A percentile compares a stretch with the other conserved stretches of the same genome.
phyloP scores from a whole-genome alignment of 1,140 invertebrate species.

The Drosophila kepulauana region DNA sequence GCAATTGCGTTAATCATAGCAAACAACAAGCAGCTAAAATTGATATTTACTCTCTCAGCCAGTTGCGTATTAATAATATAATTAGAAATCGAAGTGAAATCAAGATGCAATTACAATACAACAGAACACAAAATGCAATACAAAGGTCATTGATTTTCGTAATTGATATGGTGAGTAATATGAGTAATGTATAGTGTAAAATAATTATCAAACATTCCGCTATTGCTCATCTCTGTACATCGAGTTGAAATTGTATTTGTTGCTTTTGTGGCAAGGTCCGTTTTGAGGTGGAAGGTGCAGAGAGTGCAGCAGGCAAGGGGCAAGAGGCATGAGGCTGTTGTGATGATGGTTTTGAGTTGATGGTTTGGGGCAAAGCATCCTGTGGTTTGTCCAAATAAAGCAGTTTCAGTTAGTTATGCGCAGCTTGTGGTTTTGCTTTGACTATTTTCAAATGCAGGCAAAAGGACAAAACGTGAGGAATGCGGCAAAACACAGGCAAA shows the following conservation, averaged over 20 bases:
- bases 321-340: neutral
- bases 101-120: neutral
- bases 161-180: neutral
- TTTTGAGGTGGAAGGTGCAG: neutral
- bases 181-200: slow-evolving; percentile 9
- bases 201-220: neutral
- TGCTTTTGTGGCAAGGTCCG: slow-evolving; percentile 14
- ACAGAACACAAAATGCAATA: neutral
- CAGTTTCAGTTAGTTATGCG: slow-evolving; percentile 79
- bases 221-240: slow-evolving; percentile 39
- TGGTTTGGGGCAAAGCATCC: slow-evolving; percentile 9
- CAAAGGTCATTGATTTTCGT: neutral
- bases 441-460: slow-evolving; percentile 65
- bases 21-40: neutral
- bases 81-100: neutral
- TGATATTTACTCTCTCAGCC: neutral
- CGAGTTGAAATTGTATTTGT: slow-evolving; percentile 57
- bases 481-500: slow-evolving; percentile 25
- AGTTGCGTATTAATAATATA: neutral
- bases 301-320: too few relatives aligned
- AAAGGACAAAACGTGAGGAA: slow-evolving; percentile 10
- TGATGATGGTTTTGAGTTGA: neutral
- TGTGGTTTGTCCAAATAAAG: slow-evolving; percentile 76
- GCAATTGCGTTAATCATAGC: neutral
- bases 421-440: slow-evolving; percentile 79